These are phyloP conservation scores for Prunella himalayana DNA, from an alignment of 2,113 vertebrate genomes.

Conservation along the genomic window DNA sequence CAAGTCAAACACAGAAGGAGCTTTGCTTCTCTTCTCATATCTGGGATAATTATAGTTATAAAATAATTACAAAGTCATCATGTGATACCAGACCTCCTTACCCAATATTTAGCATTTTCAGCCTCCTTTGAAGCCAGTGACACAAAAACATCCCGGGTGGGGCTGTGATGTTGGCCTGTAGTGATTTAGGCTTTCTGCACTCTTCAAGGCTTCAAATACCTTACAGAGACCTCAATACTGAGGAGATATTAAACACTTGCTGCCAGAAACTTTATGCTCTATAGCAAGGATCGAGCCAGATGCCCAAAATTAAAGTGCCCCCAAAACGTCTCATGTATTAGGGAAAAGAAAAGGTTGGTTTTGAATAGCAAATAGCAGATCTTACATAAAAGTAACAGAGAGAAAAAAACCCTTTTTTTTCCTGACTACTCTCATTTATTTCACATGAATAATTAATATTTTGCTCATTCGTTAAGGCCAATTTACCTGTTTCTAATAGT, in stretches of 20 bases:
- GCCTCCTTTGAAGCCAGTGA: background rate
- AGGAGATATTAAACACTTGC: background rate
- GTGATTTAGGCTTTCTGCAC: background rate
- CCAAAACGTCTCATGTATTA: background rate
- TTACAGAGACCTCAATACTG: background rate
- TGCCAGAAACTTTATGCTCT: background rate
- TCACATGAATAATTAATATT: background rate
- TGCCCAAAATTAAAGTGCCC: background rate
- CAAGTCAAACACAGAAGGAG: background rate
- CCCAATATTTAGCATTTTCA: background rate
- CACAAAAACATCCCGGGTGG: accelerated
- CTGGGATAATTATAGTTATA: background rate
- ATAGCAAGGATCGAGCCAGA: background rate
- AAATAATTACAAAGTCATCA: background rate
- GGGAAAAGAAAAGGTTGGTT: background rate
- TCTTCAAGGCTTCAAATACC: background rate
- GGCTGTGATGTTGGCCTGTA: background rate
- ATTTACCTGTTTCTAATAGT: background rate
- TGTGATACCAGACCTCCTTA: background rate
- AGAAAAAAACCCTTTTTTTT: background rate
- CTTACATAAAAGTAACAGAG: background rate
- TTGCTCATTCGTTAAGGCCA: background rate
- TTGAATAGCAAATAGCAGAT: background rate
- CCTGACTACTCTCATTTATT: background rate
- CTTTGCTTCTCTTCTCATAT: background rate